Base-by-base conservation (phyloP, 2,797 vertebrate species). In the Siniperca obscura region DNA sequence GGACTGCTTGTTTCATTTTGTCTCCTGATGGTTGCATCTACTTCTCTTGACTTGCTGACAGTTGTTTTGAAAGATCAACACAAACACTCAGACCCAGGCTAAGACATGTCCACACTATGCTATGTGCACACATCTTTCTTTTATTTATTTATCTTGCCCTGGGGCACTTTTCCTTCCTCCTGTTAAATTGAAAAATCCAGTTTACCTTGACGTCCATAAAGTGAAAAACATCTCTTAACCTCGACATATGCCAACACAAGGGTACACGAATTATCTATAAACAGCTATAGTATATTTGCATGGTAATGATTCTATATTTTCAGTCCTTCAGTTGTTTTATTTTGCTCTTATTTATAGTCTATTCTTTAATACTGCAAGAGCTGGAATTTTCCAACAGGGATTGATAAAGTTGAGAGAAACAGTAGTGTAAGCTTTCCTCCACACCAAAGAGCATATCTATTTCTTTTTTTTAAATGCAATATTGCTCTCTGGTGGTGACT, bases 401-500 rank as follows among this genome's bases (percentile, higher is more conserved):
- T 53, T 59, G 16, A 73, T 40, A 5, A 55, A 74, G 22, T 0
- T 62, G 3, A 25, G 1, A n/a, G 30, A 79, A 27, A 67, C 21
- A 30, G 19, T 4, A 13, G 22, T 57, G 1, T 34, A 11, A 27
- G 2, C 21, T 48, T 46, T 36, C 17, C 8, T 71, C 57, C 9
- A 40, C 46, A 36, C 3, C 6, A 16, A 60, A 57, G 14, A 40
- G 16, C 42, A 19, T 0, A 0, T 57, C 5, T 27, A 6, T 46
- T 60, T 48, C 2, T 53, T 53, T 83, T 48, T 25, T 7, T 69
- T 70, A 21, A 30, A 71, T 82, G 53, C 80, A 79, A 83, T 21
- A 67, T 34, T 79, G 89, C 91, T 48, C 87, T 82, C 93, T 92
- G 52, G 78, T 92, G 93, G 90, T 64, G 10, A 27, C 17, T 48